phyloP scores from a whole-genome alignment of 2,888 invertebrate species.

The Nasonia oneida region DNA sequence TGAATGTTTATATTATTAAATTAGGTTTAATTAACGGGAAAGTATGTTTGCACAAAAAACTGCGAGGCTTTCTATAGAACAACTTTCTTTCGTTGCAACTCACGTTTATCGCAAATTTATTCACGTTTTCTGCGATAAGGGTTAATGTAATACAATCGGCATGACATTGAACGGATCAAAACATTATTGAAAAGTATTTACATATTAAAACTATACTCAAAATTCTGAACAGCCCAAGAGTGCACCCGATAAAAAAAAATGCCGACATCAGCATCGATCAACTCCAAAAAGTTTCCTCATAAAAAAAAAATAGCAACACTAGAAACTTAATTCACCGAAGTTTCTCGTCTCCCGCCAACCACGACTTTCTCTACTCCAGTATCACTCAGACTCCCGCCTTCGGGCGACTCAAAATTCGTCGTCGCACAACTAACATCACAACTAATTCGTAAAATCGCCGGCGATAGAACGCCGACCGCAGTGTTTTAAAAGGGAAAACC shows the following conservation, averaged over 20 bases:
- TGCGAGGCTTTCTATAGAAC: background rate
- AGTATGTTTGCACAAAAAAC: background rate
- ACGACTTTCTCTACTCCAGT: conserved; percentile 56
- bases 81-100: background rate
- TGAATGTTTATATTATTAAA: background rate
- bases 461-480: background rate
- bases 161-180: too few species aligned
- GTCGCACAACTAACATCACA: background rate
- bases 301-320: background rate
- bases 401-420: conserved; percentile 28
- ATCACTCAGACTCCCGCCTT: conserved; percentile 21
- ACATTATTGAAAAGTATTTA: too few species aligned
- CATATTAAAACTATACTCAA: background rate
- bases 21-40: background rate
- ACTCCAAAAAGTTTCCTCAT: background rate
- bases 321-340: conserved; percentile 52
- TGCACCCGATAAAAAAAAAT: too few species aligned
- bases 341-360: conserved; percentile 43
- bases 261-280: background rate
- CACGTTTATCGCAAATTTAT: too few species aligned
- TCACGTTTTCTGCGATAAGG: too few species aligned
- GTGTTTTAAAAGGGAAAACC: background rate
- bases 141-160: too few species aligned
- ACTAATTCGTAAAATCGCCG: conserved; percentile 1
- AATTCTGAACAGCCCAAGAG: background rate